Evolutionary conservation across 2,797 vertebrate species (phyloP).

Genomic region (Anguilla marmorata): DNA sequence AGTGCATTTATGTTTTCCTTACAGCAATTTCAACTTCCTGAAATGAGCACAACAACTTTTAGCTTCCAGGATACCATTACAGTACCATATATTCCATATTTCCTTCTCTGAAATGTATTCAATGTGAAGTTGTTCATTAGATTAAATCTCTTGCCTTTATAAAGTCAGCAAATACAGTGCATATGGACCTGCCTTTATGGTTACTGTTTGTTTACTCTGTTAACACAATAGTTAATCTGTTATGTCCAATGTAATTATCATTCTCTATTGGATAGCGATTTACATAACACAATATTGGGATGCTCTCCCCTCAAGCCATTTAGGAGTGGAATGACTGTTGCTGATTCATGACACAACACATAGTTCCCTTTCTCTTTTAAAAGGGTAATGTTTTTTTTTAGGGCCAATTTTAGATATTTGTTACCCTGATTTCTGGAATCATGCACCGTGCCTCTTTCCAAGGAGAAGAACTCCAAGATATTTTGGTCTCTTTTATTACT

Average conservation of each 20-base stretch:
- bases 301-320: slow-evolving; percentile 17
- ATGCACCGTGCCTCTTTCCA: slow-evolving; percentile 32
- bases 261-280: neutral
- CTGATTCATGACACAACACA: slow-evolving; percentile 18
- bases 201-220: neutral
- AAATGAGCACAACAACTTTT: neutral
- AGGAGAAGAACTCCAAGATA: slow-evolving; percentile 15
- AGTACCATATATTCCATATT: neutral
- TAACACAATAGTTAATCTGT: neutral
- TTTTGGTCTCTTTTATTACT: slow-evolving; percentile 41
- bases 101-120: neutral
- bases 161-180: neutral
- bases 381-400: slow-evolving; percentile 45
- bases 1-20: neutral
- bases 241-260: neutral
- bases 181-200: neutral
- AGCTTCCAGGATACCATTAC: neutral
- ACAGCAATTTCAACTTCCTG: neutral
- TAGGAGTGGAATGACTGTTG: slow-evolving; percentile 38
- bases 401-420: slow-evolving; percentile 24
- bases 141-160: neutral
- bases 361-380: slow-evolving; percentile 12
- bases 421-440: slow-evolving; percentile 33
- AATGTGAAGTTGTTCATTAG: neutral
- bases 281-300: neutral